Evolutionary conservation across 2,113 vertebrate genomes (phyloP), one percentile per base, ranked within the genome.

Genomic region (Nibea coibor): DNA sequence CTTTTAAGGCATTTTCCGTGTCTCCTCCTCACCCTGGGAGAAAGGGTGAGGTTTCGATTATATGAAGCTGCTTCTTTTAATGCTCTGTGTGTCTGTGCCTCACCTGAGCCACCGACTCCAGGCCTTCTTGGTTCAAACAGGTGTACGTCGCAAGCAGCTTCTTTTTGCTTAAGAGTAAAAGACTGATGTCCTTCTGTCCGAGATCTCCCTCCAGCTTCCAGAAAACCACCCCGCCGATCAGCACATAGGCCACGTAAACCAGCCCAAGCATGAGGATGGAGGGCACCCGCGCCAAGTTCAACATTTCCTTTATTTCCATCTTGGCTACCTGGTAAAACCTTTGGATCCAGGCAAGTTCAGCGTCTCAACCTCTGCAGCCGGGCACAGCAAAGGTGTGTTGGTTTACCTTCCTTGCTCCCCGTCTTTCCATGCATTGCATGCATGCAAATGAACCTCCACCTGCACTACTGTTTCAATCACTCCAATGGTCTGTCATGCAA

Each of bases 181-280:
- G 8, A 0, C 24, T 22, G 8, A 94, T 81, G 7, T 89, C 73
- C 78, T 75, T 81, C 26, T 48, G 0, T 17, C 94, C 94, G 0
- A 81, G 82, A 0, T 92, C 87, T 10, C 96, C 94, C 87, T 98
- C 97, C 84, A 97, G 84, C 42, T 93, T 92, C 94, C 94, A 97
- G 81, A 97, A 97, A 50, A 97, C 73, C 4, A 94, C 62, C 10
- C 96, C 96, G 2, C 96, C 97, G 54, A 96, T 90, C 35, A 95
- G 91, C 84, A 98, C 91, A 28, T 97, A 97, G 31, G 62, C 53
- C 80, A 97, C 1, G 62, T 97, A 98, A 6, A 85, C 8, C 2
- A 86, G 0, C 2, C 96, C 93, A 26, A 97, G 89, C 42, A 94
- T 1, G n/a, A 94, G 72, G 39, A 96, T 94, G 54, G 89, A 89